Base-by-base conservation (phyloP, 2,797 vertebrate species). In the Lacerta viridis region DNA sequence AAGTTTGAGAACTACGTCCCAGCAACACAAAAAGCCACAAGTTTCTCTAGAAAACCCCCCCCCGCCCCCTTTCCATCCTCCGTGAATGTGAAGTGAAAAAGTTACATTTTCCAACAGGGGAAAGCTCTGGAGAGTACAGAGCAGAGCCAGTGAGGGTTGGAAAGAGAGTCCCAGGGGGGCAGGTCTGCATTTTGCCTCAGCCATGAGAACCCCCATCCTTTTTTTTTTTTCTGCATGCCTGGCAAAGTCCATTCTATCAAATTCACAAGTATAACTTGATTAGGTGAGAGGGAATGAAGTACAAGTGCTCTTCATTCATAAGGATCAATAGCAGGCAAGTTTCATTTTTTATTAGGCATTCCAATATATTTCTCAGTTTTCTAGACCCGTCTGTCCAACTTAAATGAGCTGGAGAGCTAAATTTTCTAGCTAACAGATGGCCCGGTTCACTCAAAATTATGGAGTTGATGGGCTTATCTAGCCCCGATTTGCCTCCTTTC, bases 261-360 rank as follows among this genome's bases (percentile, higher is more conserved):
- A 27, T 76, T 76, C 41, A 75, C 33, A 39, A 64, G 27, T 27
- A n/a, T 50, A 50, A 50, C 50, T 50, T 79, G 64, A 86, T 9
- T 36, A 8, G 6, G 25, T 25, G n/a, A 68, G 46, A 43, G 75
- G 61, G 36, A 68, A 36, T 43, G n/a, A 46, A 23, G 7, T 50
- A 5, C 11, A 86, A 71, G 23, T 29, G n/a, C 6, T 11, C 25
- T 46, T 36, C 11, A 84, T 72, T 36, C 29, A n/a, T 36, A 55
- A 66, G 9, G 61, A 50, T 1, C 9, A 43, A 17, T 89, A 64
- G 68, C 78, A 72, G 84, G 81, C 80, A 55, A 1, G 17, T 23
- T 88, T 8, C 55, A 85, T 77, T 92, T 92, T 6, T 77, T 87
- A 86, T 84, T 89, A 55, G 55, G 25, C 9, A 7, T 2, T n/a